Evolutionary conservation across 1,140 invertebrate genomes (phyloP).

Genomic region (Elysia chlorotica): DNA sequence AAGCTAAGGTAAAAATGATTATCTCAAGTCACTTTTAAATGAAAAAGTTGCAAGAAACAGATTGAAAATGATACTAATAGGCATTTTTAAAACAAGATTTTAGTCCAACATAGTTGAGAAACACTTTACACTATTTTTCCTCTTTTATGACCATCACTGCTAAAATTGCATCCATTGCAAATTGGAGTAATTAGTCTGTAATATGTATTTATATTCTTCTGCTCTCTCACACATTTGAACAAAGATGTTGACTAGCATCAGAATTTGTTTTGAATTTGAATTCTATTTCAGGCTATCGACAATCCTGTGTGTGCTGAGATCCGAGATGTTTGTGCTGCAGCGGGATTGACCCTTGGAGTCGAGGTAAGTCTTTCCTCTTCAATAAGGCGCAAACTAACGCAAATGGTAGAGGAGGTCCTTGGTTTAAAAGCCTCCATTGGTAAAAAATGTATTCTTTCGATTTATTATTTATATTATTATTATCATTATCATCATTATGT

Average conservation of each 20-base stretch:
- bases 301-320: constrained; percentile 95
- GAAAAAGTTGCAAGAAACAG: neutral
- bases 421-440: too few relatives aligned
- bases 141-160: neutral
- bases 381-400: too few relatives aligned
- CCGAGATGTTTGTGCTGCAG: constrained; percentile 82
- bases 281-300: constrained; percentile 74
- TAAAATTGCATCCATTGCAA: neutral
- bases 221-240: neutral
- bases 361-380: constrained; percentile 66
- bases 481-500: too few relatives aligned
- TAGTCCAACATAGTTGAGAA: neutral
- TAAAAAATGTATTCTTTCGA: too few relatives aligned
- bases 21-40: neutral
- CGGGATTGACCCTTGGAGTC: constrained; percentile 83
- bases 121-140: neutral
- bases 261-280: neutral
- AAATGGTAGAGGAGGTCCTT: too few relatives aligned
- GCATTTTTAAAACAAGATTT: too few relatives aligned
- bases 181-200: neutral
- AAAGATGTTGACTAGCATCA: neutral
- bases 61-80: too few relatives aligned
- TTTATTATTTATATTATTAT: too few relatives aligned
- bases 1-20: constrained; percentile 69
- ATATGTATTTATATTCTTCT: neutral